These are phyloP conservation scores for Coregonus suidteri DNA, from an alignment of 2,797 vertebrate genomes.

Conservation along the genomic window DNA sequence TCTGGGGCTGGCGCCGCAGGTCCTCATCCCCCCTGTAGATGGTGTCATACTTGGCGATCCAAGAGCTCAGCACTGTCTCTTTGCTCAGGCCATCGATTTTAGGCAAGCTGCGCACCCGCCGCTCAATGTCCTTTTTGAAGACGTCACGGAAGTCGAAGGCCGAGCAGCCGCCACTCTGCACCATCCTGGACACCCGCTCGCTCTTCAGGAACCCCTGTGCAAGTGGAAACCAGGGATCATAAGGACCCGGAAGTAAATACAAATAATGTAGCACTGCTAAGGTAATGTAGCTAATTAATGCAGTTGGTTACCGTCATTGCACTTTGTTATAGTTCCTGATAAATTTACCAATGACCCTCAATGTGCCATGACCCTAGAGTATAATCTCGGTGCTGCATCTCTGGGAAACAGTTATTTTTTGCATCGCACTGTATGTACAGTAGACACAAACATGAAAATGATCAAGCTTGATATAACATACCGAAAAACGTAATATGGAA, in stretches of 20 bases:
- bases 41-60: conserved; percentile 87
- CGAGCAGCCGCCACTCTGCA: conserved; percentile 85
- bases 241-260: background rate
- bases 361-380: no score
- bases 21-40: conserved; percentile 88
- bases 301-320: no score
- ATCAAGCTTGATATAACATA: background rate
- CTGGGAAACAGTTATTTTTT: background rate
- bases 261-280: background rate
- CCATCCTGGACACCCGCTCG: conserved; percentile 87
- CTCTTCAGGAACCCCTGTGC: conserved; percentile 86
- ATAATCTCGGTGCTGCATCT: background rate
- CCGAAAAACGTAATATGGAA: background rate
- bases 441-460: background rate
- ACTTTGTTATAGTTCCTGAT: no score
- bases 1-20: conserved; percentile 77
- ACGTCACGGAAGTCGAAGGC: conserved; percentile 87
- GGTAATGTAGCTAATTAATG: background rate
- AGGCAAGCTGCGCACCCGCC: conserved; percentile 84
- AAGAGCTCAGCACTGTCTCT: conserved; percentile 89
- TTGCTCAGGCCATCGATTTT: conserved; percentile 90
- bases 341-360: no score
- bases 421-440: background rate
- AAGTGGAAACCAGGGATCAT: background rate
- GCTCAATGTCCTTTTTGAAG: conserved; percentile 90